Conservation (phyloP, 2,113 vertebrate genomes). For the Paramormyrops kingsleyae region DNA sequence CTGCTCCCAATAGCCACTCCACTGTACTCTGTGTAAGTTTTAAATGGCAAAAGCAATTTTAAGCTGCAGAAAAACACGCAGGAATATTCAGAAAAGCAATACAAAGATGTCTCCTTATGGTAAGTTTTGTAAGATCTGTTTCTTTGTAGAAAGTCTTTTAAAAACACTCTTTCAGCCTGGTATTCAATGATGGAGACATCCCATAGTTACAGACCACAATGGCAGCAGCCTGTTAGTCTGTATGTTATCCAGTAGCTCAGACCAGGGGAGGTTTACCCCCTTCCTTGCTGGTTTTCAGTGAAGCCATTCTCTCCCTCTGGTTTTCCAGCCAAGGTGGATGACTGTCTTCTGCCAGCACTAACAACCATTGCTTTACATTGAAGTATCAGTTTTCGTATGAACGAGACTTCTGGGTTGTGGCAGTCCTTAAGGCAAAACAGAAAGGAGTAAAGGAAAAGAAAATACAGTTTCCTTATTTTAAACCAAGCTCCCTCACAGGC, state of each 20-base stretch:
- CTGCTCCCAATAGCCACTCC: not conserved
- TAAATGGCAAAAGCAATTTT: not conserved
- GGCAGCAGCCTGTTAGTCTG: not conserved
- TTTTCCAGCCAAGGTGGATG: not conserved
- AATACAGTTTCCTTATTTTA: not conserved
- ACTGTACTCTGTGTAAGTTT: not conserved
- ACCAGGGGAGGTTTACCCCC: not conserved
- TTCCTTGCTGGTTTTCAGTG: not conserved
- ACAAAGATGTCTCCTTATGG: not conserved
- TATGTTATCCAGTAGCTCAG: constrained; percentile 7
- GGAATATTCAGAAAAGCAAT: not conserved
- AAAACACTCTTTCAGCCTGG: not conserved
- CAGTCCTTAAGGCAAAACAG: constrained; percentile 1
- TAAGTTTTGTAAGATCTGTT: not conserved
- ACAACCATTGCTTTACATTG: constrained; percentile 9
- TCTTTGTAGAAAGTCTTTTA: not conserved
- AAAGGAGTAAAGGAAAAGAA: not conserved
- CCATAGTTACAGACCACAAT: not conserved
- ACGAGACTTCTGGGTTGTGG: constrained; percentile 11
- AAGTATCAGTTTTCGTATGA: not conserved
- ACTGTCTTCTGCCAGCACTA: not conserved
- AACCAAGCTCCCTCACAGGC: not conserved
- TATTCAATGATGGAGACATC: not conserved
- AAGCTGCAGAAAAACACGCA: not conserved
- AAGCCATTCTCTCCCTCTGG: not conserved